Conservation (phyloP, 2,888 invertebrate species). For the Cataglyphis altisquamis region DNA sequence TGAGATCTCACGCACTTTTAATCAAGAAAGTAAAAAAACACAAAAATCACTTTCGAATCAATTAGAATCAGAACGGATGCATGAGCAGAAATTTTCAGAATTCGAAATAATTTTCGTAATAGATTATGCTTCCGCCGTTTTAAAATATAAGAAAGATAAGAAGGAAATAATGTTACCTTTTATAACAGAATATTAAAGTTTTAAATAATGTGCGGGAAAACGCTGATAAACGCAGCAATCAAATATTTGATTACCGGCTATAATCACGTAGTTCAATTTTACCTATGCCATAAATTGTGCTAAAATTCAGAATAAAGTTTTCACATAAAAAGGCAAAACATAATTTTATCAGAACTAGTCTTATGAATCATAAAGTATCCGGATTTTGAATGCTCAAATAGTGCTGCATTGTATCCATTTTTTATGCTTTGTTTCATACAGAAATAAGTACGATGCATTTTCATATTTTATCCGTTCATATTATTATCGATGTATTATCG, state of each 20-base stretch:
- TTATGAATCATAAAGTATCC: slow-evolving; percentile 23
- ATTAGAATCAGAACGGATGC: not conserved
- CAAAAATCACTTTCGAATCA: not conserved
- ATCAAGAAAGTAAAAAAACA: not conserved
- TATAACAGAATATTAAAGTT: slow-evolving; percentile 25
- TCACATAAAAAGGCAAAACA: slow-evolving; percentile 16
- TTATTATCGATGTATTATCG: not conserved
- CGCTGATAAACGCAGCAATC: slow-evolving; percentile 5
- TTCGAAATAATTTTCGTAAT: not conserved
- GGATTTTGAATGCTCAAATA: not conserved
- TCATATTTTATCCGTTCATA: not conserved
- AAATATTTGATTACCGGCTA: slow-evolving; percentile 40
- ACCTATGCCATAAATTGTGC: slow-evolving; percentile 22
- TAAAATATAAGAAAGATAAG: not conserved
- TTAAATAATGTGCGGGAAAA: not conserved
- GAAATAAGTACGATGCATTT: no score
- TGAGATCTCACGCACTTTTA: not conserved
- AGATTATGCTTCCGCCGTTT: not conserved
- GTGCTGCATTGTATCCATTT: not conserved
- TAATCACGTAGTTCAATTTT: slow-evolving; percentile 44
- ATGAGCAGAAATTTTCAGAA: not conserved
- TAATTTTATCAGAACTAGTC: slow-evolving; percentile 15
- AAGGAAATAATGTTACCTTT: slow-evolving; percentile 22
- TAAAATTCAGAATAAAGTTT: slow-evolving; percentile 23
- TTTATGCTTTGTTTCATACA: not conserved